These are phyloP conservation scores for Tuta absoluta DNA, from an alignment of 2,888 invertebrate species.

Conservation along the genomic window DNA sequence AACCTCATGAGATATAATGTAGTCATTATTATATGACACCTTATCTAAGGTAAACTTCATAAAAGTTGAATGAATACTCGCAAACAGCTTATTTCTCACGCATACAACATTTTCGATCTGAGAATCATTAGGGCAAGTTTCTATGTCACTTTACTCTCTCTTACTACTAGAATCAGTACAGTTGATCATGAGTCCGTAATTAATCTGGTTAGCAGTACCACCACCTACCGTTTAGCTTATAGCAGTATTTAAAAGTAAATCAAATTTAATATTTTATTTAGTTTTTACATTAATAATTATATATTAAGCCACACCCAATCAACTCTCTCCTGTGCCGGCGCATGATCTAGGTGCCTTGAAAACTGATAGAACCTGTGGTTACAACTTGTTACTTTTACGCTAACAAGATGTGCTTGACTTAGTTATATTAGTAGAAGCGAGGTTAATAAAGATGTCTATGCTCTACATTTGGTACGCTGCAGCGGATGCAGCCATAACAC, in stretches of 20 bases:
- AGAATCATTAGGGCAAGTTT: neutral
- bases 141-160: neutral
- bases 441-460: neutral
- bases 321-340: conserved; percentile 1
- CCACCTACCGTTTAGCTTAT: conserved; percentile 11
- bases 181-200: neutral
- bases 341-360: conserved; percentile 8
- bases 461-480: neutral
- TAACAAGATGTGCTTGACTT: neutral
- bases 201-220: conserved; percentile 4
- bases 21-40: neutral
- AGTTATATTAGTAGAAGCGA: neutral
- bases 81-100: neutral
- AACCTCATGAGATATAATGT: too few species aligned
- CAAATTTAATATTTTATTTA: conserved; percentile 8
- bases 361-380: too few species aligned
- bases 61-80: neutral
- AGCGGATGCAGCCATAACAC: too few species aligned
- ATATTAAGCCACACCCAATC: neutral
- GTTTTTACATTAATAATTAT: neutral
- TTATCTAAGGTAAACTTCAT: neutral
- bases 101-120: neutral
- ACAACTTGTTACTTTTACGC: conserved; percentile 7
- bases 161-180: neutral
- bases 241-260: conserved; percentile 8